phyloP scores from a whole-genome alignment of 2,113 vertebrate genomes.

The Chloropsis hardwickii region DNA sequence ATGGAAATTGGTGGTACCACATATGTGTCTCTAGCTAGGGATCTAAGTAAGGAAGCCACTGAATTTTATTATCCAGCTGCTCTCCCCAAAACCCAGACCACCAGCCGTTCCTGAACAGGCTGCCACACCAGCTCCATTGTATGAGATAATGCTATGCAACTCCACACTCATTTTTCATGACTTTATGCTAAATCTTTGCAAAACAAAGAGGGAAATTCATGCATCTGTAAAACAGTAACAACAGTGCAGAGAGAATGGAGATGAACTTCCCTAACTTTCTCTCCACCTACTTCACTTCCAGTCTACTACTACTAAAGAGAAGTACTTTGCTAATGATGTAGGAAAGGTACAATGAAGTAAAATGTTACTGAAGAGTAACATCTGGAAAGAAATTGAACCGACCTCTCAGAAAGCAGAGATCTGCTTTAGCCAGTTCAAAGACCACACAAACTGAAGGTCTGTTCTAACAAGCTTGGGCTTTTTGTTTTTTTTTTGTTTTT shows the following conservation, averaged over 20 bases:
- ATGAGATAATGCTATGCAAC: not conserved
- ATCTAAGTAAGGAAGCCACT: not conserved
- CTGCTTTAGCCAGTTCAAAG: not conserved
- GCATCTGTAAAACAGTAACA: not conserved
- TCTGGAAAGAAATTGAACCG: not conserved
- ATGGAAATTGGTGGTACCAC: not conserved
- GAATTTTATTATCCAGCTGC: not conserved
- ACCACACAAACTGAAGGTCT: not conserved
- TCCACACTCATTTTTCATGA: not conserved
- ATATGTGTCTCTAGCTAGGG: not conserved
- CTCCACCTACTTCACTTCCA: not conserved
- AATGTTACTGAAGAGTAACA: not conserved
- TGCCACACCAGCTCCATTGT: not conserved
- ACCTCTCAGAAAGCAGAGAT: not conserved
- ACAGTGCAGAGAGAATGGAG: not conserved
- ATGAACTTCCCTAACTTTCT: not conserved
- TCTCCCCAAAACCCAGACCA: not conserved
- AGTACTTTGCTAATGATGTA: not conserved
- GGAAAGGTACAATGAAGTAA: not conserved
- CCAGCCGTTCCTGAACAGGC: not conserved
- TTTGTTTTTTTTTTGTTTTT: not conserved
- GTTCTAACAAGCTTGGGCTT: not conserved
- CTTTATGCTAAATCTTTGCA: not conserved
- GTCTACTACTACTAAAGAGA: not conserved
- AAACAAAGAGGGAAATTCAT: not conserved